Evolutionary conservation across 2,113 vertebrate genomes (phyloP).

Genomic region (Collichthys lucidus): DNA sequence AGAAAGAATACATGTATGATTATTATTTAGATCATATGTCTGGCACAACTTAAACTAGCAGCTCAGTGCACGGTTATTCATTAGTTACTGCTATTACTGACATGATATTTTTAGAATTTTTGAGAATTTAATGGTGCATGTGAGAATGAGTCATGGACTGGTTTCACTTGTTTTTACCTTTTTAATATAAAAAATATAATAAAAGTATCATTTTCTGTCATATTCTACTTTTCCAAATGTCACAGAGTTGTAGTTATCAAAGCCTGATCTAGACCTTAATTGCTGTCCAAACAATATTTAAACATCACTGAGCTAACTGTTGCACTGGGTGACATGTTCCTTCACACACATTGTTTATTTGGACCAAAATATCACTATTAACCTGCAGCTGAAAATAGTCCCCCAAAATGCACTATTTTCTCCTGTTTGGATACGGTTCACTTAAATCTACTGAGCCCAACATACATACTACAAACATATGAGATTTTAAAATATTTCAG

Average conservation of each 20-base stretch:
- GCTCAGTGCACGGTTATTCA: constrained; percentile 14
- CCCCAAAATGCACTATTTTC: too few relatives aligned
- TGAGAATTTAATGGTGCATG: not conserved
- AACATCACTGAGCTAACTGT: not conserved
- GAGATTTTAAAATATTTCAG: not conserved
- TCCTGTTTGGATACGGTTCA: too few relatives aligned
- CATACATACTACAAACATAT: too few relatives aligned
- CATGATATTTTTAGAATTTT: not conserved
- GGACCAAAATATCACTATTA: too few relatives aligned
- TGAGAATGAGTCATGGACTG: not conserved
- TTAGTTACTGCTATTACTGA: not conserved
- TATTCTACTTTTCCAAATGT: too few relatives aligned
- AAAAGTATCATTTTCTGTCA: not conserved
- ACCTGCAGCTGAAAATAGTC: too few relatives aligned
- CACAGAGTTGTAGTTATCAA: not conserved
- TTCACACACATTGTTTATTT: not conserved
- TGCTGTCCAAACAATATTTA: not conserved
- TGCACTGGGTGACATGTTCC: not conserved
- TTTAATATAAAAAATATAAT: not conserved
- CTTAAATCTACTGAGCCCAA: too few relatives aligned
- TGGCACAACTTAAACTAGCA: not conserved
- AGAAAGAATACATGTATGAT: constrained; percentile 1
- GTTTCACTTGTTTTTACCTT: too few relatives aligned
- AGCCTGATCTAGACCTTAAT: not conserved
- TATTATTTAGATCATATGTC: not conserved